These are phyloP conservation scores for Ypsolopha scabrella DNA, from an alignment of 2,888 invertebrate species.

Conservation along the genomic window DNA sequence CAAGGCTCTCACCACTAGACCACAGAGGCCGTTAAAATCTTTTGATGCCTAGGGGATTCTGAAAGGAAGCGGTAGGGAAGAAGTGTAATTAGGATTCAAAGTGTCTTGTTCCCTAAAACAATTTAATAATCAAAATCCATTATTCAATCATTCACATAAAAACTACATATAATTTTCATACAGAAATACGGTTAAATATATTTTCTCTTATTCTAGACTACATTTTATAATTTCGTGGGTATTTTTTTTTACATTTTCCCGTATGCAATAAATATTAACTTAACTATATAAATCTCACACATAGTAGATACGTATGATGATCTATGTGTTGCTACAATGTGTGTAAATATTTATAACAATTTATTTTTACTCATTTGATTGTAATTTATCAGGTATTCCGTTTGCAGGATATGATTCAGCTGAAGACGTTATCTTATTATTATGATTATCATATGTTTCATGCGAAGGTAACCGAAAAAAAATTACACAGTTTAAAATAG, in stretches of 20 bases:
- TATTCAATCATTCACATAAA: slow-evolving; percentile 65
- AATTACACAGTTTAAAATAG: too few relatives aligned
- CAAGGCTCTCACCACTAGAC: too few relatives aligned
- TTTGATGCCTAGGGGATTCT: too few relatives aligned
- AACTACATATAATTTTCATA: slow-evolving; percentile 70
- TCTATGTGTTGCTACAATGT: slow-evolving; percentile 30
- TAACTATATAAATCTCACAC: slow-evolving; percentile 33
- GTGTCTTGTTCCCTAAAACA: slow-evolving; percentile 54
- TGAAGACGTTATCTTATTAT: slow-evolving; percentile 14
- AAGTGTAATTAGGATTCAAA: slow-evolving; percentile 5
- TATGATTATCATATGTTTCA: too few relatives aligned
- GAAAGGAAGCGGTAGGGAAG: background rate
- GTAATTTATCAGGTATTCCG: slow-evolving; percentile 57
- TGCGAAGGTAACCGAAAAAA: too few relatives aligned
- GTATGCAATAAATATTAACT: slow-evolving; percentile 54
- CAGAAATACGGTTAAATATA: slow-evolving; percentile 71
- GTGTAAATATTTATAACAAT: slow-evolving; percentile 45
- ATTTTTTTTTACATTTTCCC: slow-evolving; percentile 62
- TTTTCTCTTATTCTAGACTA: slow-evolving; percentile 63
- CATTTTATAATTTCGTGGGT: slow-evolving; percentile 53
- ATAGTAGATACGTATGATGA: slow-evolving; percentile 22
- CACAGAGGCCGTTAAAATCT: too few relatives aligned
- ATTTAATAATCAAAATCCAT: slow-evolving; percentile 64
- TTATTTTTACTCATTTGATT: slow-evolving; percentile 29
- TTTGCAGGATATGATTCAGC: slow-evolving; percentile 55